Evolutionary conservation across 2,888 invertebrate species (phyloP).

Genomic region (Tyria jacobaeae): DNA sequence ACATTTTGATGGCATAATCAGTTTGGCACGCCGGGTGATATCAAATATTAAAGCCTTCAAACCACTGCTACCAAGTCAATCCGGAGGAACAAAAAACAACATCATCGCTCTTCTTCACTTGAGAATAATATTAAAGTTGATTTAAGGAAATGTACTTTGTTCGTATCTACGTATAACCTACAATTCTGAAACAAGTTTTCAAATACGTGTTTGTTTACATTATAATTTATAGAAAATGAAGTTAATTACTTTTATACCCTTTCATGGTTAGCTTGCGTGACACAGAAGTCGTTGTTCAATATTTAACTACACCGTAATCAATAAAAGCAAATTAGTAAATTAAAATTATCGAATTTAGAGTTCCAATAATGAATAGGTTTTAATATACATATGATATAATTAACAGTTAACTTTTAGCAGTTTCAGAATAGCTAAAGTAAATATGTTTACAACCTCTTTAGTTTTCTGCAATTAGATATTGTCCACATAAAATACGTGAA

Average conservation of each 20-base stretch:
- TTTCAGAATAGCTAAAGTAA: too few species aligned
- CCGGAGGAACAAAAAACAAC: background rate
- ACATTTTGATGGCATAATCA: constrained; percentile 45
- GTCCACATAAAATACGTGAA: background rate
- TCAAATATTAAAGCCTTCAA: constrained; percentile 29
- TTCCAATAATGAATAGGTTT: too few species aligned
- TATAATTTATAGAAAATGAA: background rate
- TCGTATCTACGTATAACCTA: background rate
- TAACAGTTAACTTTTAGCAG: too few species aligned
- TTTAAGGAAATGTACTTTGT: constrained; percentile 5
- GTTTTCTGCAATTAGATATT: too few species aligned
- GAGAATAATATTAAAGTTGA: background rate
- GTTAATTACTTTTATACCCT: background rate
- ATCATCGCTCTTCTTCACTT: background rate
- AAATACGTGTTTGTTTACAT: background rate
- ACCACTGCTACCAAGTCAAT: constrained; percentile 5
- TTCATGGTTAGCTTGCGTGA: background rate
- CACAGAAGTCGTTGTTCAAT: too few species aligned
- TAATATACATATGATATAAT: too few species aligned
- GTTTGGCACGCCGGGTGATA: constrained; percentile 22
- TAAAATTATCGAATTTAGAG: too few species aligned
- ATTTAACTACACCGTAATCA: too few species aligned
- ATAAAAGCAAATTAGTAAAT: too few species aligned
- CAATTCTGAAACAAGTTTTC: background rate
- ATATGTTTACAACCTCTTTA: too few species aligned